Evolutionary conservation across 2,797 vertebrate genomes (phyloP), one percentile per base, ranked within the genome.

Genomic region (Centroberyx gerrardi): DNA sequence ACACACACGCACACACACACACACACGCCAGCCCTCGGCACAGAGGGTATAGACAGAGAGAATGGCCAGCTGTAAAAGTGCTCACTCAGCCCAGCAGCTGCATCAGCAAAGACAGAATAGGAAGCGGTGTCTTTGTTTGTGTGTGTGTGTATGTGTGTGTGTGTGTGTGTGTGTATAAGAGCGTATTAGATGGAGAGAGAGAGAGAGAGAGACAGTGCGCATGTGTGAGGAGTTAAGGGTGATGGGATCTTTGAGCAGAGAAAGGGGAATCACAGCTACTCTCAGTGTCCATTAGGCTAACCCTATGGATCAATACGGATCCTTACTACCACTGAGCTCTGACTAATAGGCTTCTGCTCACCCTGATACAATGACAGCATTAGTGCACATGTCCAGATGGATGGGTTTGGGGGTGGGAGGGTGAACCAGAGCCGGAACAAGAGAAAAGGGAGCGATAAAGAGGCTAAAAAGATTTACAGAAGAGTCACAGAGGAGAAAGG

Each of bases 271-370:
- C 87, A 84, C 82, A 84, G 84, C 77, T 83, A 33, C 90, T 90
- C 87, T 90, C 81, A 86, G 91, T 89, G 6, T 90, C 93, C 93
- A 95, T 95, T 95, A 95, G 90, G 82, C 88, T 71, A 87, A 91
- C 82, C 79, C 83, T 62, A 51, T 77, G 62, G 92, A 95, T 95
- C 92, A 93, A 91, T 95, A 95, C 85, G 84, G 90, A 91, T 92
- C 74, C 74, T 81, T 85, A 87, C 81, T 71, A 88, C 87, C 88
- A 87, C 82, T 63, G 6, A 78, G 81, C 68, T 83, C 88, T n/a
- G 40, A 73, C 86, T 93, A 92, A 93, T 89, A 91, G 92, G 83
- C 85, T 84, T 84, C 82, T 90, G 85, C 74, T 42, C 22, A 7
- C 48, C 59, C 60, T 79, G 79, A 82, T 91, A 87, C 89, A 91